These are phyloP conservation scores for Phalacrocorax carbo DNA, from an alignment of 2,113 vertebrate species.

Conservation along the genomic window DNA sequence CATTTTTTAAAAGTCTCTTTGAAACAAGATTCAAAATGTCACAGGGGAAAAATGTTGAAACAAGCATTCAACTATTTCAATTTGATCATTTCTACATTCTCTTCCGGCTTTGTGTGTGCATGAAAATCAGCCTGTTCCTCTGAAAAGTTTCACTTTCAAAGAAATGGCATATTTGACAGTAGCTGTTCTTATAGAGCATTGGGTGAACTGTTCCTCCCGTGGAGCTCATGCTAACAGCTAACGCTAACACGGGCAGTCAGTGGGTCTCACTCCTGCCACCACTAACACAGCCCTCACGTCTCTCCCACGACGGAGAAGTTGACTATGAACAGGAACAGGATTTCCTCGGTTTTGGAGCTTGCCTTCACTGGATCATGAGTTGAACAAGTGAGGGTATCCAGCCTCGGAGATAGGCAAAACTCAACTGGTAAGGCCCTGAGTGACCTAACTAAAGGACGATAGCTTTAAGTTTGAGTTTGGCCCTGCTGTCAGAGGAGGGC, in stretches of 20 bases:
- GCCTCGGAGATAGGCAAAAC: not conserved
- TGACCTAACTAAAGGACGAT: not conserved
- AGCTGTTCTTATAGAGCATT: not conserved
- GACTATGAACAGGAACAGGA: not conserved
- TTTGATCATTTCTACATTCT: not conserved
- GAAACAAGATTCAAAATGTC: conserved; percentile 49
- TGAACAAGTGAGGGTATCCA: not conserved
- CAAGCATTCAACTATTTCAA: conserved; percentile 20
- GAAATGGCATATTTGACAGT: not conserved
- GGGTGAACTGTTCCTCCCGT: not conserved
- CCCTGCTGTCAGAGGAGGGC: not conserved
- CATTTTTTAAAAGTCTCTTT: conserved; percentile 2
- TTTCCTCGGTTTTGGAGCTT: not conserved
- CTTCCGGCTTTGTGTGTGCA: not conserved
- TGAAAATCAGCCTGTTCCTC: not conserved
- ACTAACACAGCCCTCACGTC: not conserved
- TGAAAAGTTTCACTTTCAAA: not conserved
- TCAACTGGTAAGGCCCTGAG: not conserved
- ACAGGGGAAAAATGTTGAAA: conserved; percentile 45
- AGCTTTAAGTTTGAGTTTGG: not conserved
- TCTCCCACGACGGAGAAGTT: not conserved
- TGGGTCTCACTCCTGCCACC: not conserved
- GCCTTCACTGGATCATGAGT: not conserved
- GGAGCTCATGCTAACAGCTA: not conserved
- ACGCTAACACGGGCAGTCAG: not conserved